phyloP scores from a whole-genome alignment of 2,113 vertebrate genomes.

The Psittacula cyanocephala region DNA sequence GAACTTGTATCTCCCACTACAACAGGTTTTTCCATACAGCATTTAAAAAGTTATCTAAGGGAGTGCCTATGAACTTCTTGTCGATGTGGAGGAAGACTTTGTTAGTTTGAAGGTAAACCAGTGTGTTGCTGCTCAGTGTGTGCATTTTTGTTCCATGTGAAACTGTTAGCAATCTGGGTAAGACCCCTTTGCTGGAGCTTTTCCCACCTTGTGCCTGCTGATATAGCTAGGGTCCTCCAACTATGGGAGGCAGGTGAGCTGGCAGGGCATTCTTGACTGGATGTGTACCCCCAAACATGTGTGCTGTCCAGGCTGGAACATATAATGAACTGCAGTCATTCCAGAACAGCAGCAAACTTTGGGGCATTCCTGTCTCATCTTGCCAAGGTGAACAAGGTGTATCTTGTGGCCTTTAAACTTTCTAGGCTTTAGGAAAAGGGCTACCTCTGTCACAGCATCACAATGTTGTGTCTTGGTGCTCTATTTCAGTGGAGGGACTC shows the following conservation, averaged over 20 bases:
- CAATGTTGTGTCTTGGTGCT: fast-evolving
- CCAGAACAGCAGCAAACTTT: background rate
- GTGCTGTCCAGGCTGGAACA: background rate
- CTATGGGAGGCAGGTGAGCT: background rate
- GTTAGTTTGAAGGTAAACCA: background rate
- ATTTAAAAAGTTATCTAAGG: background rate
- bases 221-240: background rate
- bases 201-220: fast-evolving
- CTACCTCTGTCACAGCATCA: background rate
- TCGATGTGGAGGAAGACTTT: background rate
- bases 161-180: fast-evolving
- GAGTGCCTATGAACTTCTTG: background rate
- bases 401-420: background rate
- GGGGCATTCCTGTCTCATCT: fast-evolving
- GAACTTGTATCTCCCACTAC: background rate
- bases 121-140: background rate
- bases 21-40: background rate
- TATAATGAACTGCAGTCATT: background rate
- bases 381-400: background rate
- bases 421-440: background rate
- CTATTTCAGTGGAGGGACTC: background rate
- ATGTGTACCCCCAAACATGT: fast-evolving
- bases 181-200: background rate
- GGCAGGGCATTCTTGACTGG: background rate
- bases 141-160: background rate